A percentile compares a stretch with the other conserved stretches of the same genome.
phyloP scores from a whole-genome alignment of 2,888 invertebrate species.

The Adelphocoris suturalis region DNA sequence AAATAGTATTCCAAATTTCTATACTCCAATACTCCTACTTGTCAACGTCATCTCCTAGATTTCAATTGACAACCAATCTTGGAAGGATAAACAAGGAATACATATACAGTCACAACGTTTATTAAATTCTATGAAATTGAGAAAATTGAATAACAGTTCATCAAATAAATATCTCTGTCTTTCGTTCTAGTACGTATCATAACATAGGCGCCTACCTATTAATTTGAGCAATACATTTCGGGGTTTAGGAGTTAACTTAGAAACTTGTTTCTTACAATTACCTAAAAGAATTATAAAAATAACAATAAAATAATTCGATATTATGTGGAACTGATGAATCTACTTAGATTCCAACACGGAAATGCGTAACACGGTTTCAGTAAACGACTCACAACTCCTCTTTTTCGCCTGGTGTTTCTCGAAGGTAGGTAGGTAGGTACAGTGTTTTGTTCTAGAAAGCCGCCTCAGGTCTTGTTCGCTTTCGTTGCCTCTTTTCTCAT shows the following conservation, averaged over 20 bases:
- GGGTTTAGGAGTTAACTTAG: not conserved
- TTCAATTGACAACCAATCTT: too few relatives aligned
- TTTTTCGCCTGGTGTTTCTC: not conserved
- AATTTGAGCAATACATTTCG: slow-evolving; percentile 28
- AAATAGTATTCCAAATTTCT: too few relatives aligned
- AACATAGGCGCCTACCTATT: not conserved
- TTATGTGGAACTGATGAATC: not conserved
- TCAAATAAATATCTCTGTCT: slow-evolving; percentile 11
- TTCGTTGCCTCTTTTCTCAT: not conserved
- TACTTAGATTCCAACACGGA: not conserved
- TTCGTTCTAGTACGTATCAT: slow-evolving; percentile 12
- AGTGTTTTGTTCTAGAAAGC: not conserved
- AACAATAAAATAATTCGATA: not conserved
- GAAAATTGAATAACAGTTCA: not conserved
- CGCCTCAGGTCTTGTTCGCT: slow-evolving; percentile 6
- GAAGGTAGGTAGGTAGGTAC: not conserved
- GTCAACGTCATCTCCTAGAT: too few relatives aligned
- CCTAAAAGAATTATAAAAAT: not conserved
- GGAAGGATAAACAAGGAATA: not conserved
- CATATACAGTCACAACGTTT: slow-evolving; percentile 4
- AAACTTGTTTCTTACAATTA: slow-evolving; percentile 11
- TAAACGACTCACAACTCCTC: not conserved
- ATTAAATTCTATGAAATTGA: slow-evolving; percentile 31
- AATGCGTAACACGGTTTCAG: not conserved
- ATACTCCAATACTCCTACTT: too few relatives aligned